These are phyloP conservation scores for Bedellia somnulentella DNA, from an alignment of 2,888 invertebrate genomes.

Conservation along the genomic window DNA sequence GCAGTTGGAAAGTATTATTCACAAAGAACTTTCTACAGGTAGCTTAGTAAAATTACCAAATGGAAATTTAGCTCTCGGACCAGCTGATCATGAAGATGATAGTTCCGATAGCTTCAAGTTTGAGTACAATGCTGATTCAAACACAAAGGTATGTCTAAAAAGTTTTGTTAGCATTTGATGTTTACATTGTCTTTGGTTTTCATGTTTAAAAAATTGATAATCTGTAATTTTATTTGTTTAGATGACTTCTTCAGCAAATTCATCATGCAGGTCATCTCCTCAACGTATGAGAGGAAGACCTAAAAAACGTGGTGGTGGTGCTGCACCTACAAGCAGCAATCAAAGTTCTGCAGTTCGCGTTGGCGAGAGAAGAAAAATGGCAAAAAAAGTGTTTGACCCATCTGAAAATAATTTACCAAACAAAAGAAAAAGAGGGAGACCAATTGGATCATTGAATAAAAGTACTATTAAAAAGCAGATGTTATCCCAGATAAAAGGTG, in stretches of 20 bases:
- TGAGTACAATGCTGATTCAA: constrained; percentile 40
- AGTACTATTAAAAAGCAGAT: constrained; percentile 56
- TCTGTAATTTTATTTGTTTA: constrained; percentile 13
- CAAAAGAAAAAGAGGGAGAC: constrained; percentile 69
- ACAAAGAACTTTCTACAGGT: constrained; percentile 70
- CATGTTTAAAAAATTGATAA: too few relatives aligned
- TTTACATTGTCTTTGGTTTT: too few relatives aligned
- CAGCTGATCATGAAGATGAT: constrained; percentile 60
- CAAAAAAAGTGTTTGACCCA: constrained; percentile 84
- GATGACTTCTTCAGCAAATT: constrained; percentile 56
- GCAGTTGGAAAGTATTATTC: constrained; percentile 65
- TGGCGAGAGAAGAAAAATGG: constrained; percentile 69
- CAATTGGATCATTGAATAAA: constrained; percentile 65
- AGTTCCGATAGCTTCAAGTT: constrained; percentile 53
- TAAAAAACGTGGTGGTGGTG: constrained; percentile 33
- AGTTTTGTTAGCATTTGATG: not conserved
- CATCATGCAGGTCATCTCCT: constrained; percentile 50
- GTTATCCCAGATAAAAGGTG: constrained; percentile 25
- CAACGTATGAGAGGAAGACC: constrained; percentile 47
- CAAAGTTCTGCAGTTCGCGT: constrained; percentile 44
- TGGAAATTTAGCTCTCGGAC: constrained; percentile 70
- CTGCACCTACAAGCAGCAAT: constrained; percentile 16
- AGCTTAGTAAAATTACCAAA: constrained; percentile 68
- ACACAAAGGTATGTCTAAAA: constrained; percentile 46
- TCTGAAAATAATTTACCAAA: constrained; percentile 79